Conservation (phyloP, 2,113 vertebrate species). For the Chaetodon auriga region DNA sequence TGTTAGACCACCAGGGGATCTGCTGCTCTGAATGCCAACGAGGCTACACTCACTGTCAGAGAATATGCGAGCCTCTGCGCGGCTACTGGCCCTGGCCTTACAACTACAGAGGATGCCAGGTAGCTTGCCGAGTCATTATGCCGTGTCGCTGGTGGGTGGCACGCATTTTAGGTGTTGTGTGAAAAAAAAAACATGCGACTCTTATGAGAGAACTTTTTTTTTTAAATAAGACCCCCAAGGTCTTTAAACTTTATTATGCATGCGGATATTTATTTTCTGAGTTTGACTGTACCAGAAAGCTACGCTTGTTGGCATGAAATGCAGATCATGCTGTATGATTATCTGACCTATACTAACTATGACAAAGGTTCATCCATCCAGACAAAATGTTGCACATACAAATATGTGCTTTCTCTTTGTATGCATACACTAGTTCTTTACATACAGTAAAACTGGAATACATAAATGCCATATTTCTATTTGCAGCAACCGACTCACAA, state of each 20-base stretch:
- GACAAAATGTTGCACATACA: not conserved
- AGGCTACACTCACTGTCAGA: slow-evolving; percentile 93
- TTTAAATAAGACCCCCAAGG: not conserved
- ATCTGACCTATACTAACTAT: slow-evolving; percentile 1
- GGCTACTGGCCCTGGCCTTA: slow-evolving; percentile 93
- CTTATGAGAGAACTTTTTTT: not conserved
- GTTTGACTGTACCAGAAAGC: slow-evolving; percentile 32
- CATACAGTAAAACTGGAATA: slow-evolving; percentile 20
- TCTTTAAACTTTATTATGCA: slow-evolving; percentile 45
- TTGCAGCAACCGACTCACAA: slow-evolving; percentile 57
- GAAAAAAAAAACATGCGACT: slow-evolving; percentile 57
- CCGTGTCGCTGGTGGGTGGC: slow-evolving; percentile 98
- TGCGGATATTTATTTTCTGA: slow-evolving; percentile 47
- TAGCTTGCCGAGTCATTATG: slow-evolving; percentile 92
- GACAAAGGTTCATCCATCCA: slow-evolving; percentile 14
- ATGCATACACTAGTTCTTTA: slow-evolving; percentile 10
- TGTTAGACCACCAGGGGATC: slow-evolving; percentile 94
- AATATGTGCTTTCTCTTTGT: slow-evolving; percentile 41
- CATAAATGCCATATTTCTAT: slow-evolving; percentile 42
- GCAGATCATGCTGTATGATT: slow-evolving; percentile 28
- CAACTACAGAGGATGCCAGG: slow-evolving; percentile 92
- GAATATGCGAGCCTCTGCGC: slow-evolving; percentile 91
- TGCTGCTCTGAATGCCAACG: slow-evolving; percentile 93
- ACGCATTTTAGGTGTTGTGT: slow-evolving; percentile 92
- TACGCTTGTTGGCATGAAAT: slow-evolving; percentile 40